These are phyloP conservation scores for Grantiella picta DNA, from an alignment of 2,113 vertebrate species.

Conservation along the genomic window DNA sequence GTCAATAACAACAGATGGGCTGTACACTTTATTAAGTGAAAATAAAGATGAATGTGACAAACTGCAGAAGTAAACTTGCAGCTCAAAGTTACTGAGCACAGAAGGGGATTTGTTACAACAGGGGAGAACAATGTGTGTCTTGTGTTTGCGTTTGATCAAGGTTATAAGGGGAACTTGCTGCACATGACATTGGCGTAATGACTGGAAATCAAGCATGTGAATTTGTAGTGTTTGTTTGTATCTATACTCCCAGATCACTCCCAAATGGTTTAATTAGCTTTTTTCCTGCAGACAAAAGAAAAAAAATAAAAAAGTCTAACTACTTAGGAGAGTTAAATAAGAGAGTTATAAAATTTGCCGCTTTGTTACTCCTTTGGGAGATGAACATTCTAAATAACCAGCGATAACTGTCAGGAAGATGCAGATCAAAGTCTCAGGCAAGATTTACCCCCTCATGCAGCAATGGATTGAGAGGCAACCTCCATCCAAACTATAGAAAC, in stretches of 20 bases:
- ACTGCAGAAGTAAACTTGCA: constrained; percentile 24
- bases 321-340: not conserved
- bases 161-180: not conserved
- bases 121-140: not conserved
- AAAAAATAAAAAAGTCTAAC: not conserved
- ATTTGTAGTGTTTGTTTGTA: constrained; percentile 1
- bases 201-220: not conserved
- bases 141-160: constrained; percentile 16
- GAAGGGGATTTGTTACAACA: not conserved
- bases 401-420: not conserved
- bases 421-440: not conserved
- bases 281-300: not conserved
- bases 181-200: not conserved
- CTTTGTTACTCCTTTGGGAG: not conserved
- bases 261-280: constrained; percentile 16
- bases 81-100: constrained; percentile 30
- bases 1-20: constrained; percentile 41
- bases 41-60: constrained; percentile 53
- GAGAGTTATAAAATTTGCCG: not conserved
- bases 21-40: constrained; percentile 47
- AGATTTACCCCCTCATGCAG: not conserved
- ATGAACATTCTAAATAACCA: not conserved
- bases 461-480: not conserved
- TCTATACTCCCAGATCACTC: not conserved
- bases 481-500: not conserved